Conservation (phyloP, 2,888 invertebrate genomes). For the Capitulum mitella region DNA sequence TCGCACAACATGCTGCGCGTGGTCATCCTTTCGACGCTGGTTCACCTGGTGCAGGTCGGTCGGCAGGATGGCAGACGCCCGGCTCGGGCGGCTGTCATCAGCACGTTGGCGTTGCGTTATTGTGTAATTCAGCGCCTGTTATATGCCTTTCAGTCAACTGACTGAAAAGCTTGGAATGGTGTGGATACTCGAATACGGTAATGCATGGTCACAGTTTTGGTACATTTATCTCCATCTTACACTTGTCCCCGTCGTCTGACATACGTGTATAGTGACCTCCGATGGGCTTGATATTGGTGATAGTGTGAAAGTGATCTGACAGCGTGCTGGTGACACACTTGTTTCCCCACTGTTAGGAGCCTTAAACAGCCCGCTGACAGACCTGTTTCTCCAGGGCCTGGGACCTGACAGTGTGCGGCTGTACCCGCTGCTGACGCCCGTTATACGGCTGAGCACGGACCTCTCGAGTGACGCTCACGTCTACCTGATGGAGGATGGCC, state of each 20-base stretch:
- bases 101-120: too few relatives aligned
- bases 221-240: too few relatives aligned
- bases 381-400: conserved; percentile 43
- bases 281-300: not conserved
- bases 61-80: too few relatives aligned
- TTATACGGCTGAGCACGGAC: conserved; percentile 68
- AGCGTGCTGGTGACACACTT: not conserved
- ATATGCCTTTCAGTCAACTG: too few relatives aligned
- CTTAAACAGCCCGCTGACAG: conserved; percentile 27
- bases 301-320: too few relatives aligned
- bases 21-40: conserved; percentile 78
- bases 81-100: too few relatives aligned
- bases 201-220: too few relatives aligned
- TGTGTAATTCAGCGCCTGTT: too few relatives aligned
- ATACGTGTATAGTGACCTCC: not conserved
- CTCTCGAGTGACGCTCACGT: conserved; percentile 69
- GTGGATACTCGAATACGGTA: too few relatives aligned
- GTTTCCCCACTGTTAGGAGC: not conserved
- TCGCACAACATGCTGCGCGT: conserved; percentile 84
- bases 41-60: conserved; percentile 71
- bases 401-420: conserved; percentile 48
- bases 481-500: conserved; percentile 83
- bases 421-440: conserved; percentile 53
- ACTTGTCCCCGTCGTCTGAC: conserved; percentile 34
- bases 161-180: too few relatives aligned